Evolutionary conservation across 2,797 vertebrate genomes (phyloP).

Genomic region (Lithobates sylvaticus): DNA sequence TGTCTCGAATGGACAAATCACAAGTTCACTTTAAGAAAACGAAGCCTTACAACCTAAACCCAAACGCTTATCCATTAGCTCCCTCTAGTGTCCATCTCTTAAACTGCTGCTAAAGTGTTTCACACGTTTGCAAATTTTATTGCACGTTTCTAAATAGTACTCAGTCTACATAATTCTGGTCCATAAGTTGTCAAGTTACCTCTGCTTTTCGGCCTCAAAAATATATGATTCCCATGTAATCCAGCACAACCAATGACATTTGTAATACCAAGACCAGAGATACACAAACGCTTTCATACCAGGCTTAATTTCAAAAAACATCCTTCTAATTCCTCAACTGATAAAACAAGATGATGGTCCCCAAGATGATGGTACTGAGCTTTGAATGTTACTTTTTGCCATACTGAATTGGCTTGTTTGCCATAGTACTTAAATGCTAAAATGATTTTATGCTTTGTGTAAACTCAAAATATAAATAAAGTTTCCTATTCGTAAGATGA

Average conservation of each 20-base stretch:
- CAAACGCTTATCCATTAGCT: not conserved
- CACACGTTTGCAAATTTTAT: too few relatives aligned
- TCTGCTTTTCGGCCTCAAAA: not conserved
- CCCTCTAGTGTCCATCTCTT: not conserved
- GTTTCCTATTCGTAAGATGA: not conserved
- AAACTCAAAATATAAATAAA: not conserved
- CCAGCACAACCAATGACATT: not conserved
- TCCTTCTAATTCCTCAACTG: not conserved
- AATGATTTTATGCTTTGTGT: not conserved
- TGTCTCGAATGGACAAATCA: too few relatives aligned
- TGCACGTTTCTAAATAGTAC: too few relatives aligned
- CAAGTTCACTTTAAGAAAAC: too few relatives aligned
- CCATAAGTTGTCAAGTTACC: not conserved
- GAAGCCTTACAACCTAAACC: not conserved
- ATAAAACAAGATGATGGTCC: not conserved
- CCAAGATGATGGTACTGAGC: too few relatives aligned
- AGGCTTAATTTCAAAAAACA: not conserved
- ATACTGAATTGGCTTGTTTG: not conserved
- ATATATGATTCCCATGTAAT: not conserved
- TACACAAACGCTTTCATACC: not conserved
- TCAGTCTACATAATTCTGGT: too few relatives aligned
- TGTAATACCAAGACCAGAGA: not conserved
- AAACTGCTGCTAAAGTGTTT: not conserved
- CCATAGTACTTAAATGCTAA: too few relatives aligned
- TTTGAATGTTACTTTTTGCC: too few relatives aligned